Evolutionary conservation across 2,113 vertebrate genomes (phyloP).

Genomic region (Scatophagus argus): DNA sequence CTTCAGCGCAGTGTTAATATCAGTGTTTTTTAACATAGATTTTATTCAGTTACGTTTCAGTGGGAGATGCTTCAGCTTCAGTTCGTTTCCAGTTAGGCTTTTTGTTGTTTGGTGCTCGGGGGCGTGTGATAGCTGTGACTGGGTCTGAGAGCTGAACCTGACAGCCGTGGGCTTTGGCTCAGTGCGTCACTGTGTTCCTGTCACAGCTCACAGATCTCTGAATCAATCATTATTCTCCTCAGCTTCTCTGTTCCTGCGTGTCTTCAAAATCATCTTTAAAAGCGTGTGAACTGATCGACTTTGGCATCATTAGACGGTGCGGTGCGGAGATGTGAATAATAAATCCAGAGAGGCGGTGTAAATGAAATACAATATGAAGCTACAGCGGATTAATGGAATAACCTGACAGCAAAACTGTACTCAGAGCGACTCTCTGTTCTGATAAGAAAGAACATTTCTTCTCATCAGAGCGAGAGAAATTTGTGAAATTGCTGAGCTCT

Average conservation of each 20-base stretch:
- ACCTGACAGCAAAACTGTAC: constrained; percentile 13
- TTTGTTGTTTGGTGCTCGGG: not conserved
- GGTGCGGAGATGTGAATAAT: constrained; percentile 5
- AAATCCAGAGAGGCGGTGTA: constrained; percentile 26
- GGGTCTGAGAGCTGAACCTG: constrained; percentile 17
- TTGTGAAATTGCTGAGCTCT: constrained; percentile 30
- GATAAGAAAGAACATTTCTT: constrained; percentile 40
- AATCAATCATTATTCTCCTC: constrained; percentile 21
- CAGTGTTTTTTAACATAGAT: not conserved
- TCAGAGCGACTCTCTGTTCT: constrained; percentile 19
- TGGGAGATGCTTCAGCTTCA: not conserved
- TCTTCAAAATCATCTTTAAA: constrained; percentile 7
- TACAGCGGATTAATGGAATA: constrained; percentile 15
- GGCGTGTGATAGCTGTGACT: constrained; percentile 14
- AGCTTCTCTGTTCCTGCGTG: not conserved
- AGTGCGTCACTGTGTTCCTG: constrained; percentile 8
- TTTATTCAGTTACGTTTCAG: not conserved
- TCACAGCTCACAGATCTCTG: constrained; percentile 24
- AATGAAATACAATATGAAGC: constrained; percentile 19
- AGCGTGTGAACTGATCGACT: constrained; percentile 22
- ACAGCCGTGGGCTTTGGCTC: constrained; percentile 16
- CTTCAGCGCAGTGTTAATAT: too few relatives aligned
- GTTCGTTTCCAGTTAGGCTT: not conserved
- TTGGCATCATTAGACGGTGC: constrained; percentile 13
- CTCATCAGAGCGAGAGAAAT: constrained; percentile 36